Percentiles rank a stretch among this genome's conserved stretches.
Evolutionary conservation across 2,113 vertebrate species (phyloP).

Genomic region (Mustelus asterias): DNA sequence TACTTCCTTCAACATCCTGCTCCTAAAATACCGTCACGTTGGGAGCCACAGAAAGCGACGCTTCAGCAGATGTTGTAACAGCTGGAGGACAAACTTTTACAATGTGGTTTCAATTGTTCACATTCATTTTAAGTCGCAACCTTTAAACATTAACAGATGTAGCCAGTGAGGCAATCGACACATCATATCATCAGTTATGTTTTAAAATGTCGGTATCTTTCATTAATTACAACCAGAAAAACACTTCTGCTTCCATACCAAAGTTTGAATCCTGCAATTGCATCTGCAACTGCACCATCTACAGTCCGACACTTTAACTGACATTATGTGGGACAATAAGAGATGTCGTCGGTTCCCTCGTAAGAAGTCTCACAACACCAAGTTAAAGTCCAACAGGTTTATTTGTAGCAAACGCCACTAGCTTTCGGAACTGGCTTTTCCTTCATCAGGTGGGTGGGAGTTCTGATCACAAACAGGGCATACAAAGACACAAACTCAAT

Average conservation of each 20-base stretch:
- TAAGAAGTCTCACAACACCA: too few species aligned
- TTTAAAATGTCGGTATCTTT: not conserved
- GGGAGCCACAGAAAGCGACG: not conserved
- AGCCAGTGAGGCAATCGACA: not conserved
- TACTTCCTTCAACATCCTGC: not conserved
- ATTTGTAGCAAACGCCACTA: too few species aligned
- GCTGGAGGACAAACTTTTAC: not conserved
- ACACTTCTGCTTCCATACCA: not conserved
- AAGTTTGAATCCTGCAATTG: not conserved
- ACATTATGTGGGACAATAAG: not conserved
- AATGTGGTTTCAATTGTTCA: not conserved
- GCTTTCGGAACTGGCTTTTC: too few species aligned
- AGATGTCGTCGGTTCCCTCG: not conserved
- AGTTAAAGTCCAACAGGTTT: too few species aligned
- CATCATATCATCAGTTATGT: not conserved
- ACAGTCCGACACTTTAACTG: not conserved
- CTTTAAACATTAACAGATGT: not conserved
- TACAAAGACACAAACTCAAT: too few species aligned
- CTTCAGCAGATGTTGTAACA: constrained; percentile 4
- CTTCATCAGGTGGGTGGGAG: too few species aligned
- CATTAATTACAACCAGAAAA: not conserved
- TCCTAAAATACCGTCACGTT: not conserved
- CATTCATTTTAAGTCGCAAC: not conserved
- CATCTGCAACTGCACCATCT: not conserved
- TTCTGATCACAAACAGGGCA: too few species aligned